phyloP scores from a whole-genome alignment of 2,113 vertebrate genomes.

The Microcebus ravelobensis region DNA sequence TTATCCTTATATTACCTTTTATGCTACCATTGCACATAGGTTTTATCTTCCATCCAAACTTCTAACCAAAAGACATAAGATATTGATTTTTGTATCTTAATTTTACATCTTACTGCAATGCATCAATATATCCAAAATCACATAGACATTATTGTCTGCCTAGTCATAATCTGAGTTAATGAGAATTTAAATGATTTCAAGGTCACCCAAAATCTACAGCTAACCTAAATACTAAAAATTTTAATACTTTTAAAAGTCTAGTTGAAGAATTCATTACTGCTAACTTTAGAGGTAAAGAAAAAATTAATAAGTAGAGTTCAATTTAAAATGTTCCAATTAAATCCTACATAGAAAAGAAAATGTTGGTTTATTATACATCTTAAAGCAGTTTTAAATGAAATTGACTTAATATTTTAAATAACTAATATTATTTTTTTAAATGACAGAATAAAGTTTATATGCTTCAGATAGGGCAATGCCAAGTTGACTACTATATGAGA shows the following conservation, averaged over 20 bases:
- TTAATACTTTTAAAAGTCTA: conserved; percentile 12
- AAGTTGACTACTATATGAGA: not conserved
- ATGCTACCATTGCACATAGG: not conserved
- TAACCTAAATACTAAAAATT: conserved; percentile 24
- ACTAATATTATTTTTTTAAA: conserved; percentile 2
- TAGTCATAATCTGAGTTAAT: not conserved
- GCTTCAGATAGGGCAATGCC: not conserved
- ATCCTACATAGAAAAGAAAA: conserved; percentile 11
- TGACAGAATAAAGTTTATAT: conserved; percentile 1
- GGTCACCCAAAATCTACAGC: not conserved
- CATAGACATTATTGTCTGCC: not conserved
- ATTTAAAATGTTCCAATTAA: conserved; percentile 25
- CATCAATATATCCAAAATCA: not conserved
- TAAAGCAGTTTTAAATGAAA: conserved; percentile 11
- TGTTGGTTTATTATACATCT: not conserved
- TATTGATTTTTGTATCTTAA: not conserved
- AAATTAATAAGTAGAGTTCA: not conserved
- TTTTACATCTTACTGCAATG: not conserved
- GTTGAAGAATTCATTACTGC: not conserved
- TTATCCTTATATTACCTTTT: not conserved
- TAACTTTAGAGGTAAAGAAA: conserved; percentile 9
- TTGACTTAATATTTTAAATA: conserved; percentile 38
- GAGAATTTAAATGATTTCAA: conserved; percentile 38
- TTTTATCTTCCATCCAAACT: conserved; percentile 3
- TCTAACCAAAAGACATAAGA: not conserved